Base-by-base conservation (phyloP, 2,888 invertebrate species). In the Scaptomyza tumidula region DNA sequence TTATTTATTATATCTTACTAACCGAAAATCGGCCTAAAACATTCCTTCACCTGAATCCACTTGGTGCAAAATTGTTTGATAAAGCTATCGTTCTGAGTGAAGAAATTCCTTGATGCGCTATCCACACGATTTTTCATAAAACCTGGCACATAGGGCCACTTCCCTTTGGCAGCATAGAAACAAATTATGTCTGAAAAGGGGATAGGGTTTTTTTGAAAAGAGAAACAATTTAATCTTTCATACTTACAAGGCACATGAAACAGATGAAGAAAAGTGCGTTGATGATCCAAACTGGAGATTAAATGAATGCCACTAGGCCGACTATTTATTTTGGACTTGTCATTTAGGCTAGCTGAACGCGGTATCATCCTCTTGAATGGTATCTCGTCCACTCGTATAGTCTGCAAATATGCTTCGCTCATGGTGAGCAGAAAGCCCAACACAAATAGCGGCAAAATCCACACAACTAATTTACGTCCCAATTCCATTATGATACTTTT, bases 81-180 rank as follows among this genome's bases (percentile, higher is more conserved):
- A 41, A 79, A 84, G 53, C 86, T 89, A 53, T 92, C 92, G 54
- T 89, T 91, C 35, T 90, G 81, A 19, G 77, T 73, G 44, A 92
- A 92, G 44, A 92, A 81, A 13, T 75, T 85, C n/a, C 80, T 82
- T 3, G 92, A 87, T 1, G 89, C 90, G 49, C 75, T 78, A 69
- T 92, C 88, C 11, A 92, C 92, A 9, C 88, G 89, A 16, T 74
- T 48, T 64, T 91, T 90, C 90, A 92, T 89, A 48, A 90, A 90
- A 0, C 90, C 81, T 13, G 92, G 92, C 52, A 92, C 88, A 67
- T 90, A 91, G 0, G 92, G 92, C 92, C 92, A 92, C 57, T 91
- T 92, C 4, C 92, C 92, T 61, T 90, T 92, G 2, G 92, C 91
- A 44, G 92, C 92, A 77, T 89, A 92, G 63, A 89, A 91, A 57